Percentiles rank a stretch among this genome's conserved stretches.
phyloP scores from a whole-genome alignment of 2,113 vertebrate genomes.

The Atrichornis clamosus region DNA sequence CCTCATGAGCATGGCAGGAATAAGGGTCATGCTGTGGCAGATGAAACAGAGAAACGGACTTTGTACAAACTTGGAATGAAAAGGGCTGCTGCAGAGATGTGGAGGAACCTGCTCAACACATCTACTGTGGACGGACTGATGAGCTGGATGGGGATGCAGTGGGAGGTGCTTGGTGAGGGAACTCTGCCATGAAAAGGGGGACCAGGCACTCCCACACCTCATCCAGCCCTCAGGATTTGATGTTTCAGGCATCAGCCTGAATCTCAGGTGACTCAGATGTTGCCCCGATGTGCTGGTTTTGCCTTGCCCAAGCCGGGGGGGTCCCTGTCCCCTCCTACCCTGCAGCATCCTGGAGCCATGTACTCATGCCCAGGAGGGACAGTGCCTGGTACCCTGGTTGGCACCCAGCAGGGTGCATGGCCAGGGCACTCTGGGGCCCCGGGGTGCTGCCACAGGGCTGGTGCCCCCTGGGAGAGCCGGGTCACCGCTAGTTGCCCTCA shows the following conservation, averaged over 20 bases:
- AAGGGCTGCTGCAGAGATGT: neutral
- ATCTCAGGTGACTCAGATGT: fast-evolving
- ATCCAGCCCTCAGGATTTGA: neutral
- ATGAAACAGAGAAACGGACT: neutral
- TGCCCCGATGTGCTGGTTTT: fast-evolving
- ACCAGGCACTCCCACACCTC: fast-evolving
- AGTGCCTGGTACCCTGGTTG: neutral
- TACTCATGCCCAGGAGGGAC: fast-evolving
- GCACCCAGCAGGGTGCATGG: neutral
- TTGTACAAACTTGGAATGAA: neutral
- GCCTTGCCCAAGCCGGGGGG: neutral
- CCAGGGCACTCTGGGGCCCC: neutral
- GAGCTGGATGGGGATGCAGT: neutral
- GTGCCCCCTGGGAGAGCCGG: fast-evolving
- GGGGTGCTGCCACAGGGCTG: neutral
- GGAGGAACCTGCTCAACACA: fast-evolving
- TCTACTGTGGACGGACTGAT: neutral
- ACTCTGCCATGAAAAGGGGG: neutral
- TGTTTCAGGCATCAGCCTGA: neutral
- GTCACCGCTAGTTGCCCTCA: neutral
- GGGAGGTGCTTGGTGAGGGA: neutral
- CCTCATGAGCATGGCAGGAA: fast-evolving
- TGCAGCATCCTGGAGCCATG: fast-evolving
- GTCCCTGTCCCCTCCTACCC: neutral
- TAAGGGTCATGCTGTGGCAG: neutral